Evolutionary conservation across 2,888 invertebrate species (phyloP), one percentile per base, ranked within the genome.

Genomic region (Meliscaeva auricollis): DNA sequence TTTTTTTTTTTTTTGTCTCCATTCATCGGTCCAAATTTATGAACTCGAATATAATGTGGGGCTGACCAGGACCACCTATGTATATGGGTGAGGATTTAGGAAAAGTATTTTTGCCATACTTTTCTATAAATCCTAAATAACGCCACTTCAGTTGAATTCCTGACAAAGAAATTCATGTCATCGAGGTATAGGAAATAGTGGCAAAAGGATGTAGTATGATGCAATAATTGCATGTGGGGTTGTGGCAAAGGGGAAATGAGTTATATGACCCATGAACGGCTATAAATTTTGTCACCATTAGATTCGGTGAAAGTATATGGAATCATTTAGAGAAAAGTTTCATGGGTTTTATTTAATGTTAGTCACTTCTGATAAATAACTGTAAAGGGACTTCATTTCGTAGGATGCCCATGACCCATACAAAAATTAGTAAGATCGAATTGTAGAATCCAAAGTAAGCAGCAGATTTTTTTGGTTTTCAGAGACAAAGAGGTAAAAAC

Each of bases 211-310:
- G 56, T 66, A 66, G 56, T 66, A 66, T 50, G 26, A 69, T 75
- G 84, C 70, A 84, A 52, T 58, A 84, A 52, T 58, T 70, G 69
- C 44, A 30, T 52, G 1, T 64, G 64, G n/a, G 46, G 4, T 26
- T n/a, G 35, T 26, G 38, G 15, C 15, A 20, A 15, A 41, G 52
- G 11, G 17, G 9, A 32, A 46, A 26, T 69, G 26, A 15, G 62
- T 62, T 62, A 26, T 62, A 48, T 46, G 35, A n/a, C 30, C 46
- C 52, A 52, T 66, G 52, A 68, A 58, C 35, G 48, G 68, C 54
- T 20, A 85, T 85, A 81, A 76, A 76, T 85, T 62, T 73, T 73
- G 72, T 73, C 32, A 54, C 60, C 30, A 68, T 70, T 52, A 11
- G 9, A 35, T 20, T 44, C 44, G 62, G 32, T 15, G 44, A 26